Evolutionary conservation across 2,888 invertebrate species (phyloP), one percentile per base, ranked within the genome.

Genomic region (Chloromyia formosa): DNA sequence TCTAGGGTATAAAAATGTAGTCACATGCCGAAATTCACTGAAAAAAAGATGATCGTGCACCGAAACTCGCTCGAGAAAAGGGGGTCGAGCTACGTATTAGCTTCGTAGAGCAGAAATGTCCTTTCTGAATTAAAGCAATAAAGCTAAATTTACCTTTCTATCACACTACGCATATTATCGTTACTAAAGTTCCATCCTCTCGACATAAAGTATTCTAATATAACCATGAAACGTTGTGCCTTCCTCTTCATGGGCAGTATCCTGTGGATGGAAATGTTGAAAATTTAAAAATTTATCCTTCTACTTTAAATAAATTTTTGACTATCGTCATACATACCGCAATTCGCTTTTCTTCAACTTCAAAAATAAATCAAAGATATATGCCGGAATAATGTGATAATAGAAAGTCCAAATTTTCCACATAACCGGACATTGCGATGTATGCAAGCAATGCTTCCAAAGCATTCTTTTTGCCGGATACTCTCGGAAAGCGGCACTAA

Each of bases 301-400:
- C 42, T 64, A 27, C 14, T 14, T 1, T 7, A 1, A 40, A 64
- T 0, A n/a, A 49, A 22, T 1, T 49, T n/a, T n/a, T n/a, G n/a
- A n/a, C n/a, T n/a, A n/a, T n/a, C n/a, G n/a, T n/a, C n/a, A 68
- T 16, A 14, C 45, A 27, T 69, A 76, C 75, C 71, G 74, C 7
- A 69, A 40, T 22, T 75, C 74, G 16, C 75, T 76, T 0, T 76
- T 77, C 1, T 20, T 66, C 5, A 79, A 18, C 14, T 74, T 76
- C 0, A 79, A 72, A 4, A 23, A 45, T 1, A 76, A 9, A 74
- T 80, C 79, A 10, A 76, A 78, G 1, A 79, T 16, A 1, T 75
- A 53, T 14, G 77, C 79, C 12, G 80, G 80, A 16, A 80, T 78
- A 0, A 78, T 78, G 61, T 81, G 81, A 60, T 79, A 80, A 20